Percentiles rank a stretch among this genome's conserved stretches.
These are phyloP conservation scores for Oryzias dopingdopingensis DNA, from an alignment of 2,797 vertebrate genomes.

Conservation along the genomic window DNA sequence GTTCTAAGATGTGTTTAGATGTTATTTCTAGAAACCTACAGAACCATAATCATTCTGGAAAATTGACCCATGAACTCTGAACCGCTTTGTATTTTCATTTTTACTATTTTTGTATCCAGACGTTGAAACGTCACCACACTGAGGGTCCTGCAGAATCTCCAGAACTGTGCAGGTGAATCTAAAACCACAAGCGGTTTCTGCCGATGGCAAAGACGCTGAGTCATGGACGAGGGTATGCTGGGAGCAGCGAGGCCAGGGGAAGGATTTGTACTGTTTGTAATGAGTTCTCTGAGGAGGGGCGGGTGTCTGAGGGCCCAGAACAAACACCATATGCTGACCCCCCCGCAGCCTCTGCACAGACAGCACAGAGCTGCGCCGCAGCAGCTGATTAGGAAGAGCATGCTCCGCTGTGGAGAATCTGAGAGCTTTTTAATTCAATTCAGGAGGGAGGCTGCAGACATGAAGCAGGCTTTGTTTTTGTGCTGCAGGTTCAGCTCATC, in stretches of 20 bases:
- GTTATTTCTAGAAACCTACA: too few relatives aligned
- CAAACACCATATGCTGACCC: conserved; percentile 21
- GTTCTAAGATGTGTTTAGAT: too few relatives aligned
- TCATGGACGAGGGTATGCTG: conserved; percentile 17
- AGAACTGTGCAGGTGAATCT: too few relatives aligned
- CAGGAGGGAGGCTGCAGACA: conserved; percentile 22
- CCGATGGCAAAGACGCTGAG: background rate
- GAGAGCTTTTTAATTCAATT: conserved; percentile 55
- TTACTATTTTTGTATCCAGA: too few relatives aligned
- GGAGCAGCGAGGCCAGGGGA: conserved; percentile 28
- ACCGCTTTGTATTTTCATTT: too few relatives aligned
- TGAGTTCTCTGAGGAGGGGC: conserved; percentile 49
- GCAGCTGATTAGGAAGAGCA: conserved; percentile 42
- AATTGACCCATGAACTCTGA: too few relatives aligned
- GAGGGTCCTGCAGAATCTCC: too few relatives aligned
- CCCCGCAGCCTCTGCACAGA: conserved; percentile 10
- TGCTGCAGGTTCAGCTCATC: background rate
- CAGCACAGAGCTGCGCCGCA: conserved; percentile 26
- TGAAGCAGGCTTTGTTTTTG: conserved; percentile 29
- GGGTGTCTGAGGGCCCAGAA: conserved; percentile 17
- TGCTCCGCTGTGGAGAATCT: conserved; percentile 42
- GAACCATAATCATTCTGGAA: too few relatives aligned
- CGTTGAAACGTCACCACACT: too few relatives aligned
- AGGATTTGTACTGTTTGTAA: conserved; percentile 44
- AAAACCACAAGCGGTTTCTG: too few relatives aligned